phyloP scores from a whole-genome alignment of 2,113 vertebrate species.

The Phrynosoma platyrhinos region DNA sequence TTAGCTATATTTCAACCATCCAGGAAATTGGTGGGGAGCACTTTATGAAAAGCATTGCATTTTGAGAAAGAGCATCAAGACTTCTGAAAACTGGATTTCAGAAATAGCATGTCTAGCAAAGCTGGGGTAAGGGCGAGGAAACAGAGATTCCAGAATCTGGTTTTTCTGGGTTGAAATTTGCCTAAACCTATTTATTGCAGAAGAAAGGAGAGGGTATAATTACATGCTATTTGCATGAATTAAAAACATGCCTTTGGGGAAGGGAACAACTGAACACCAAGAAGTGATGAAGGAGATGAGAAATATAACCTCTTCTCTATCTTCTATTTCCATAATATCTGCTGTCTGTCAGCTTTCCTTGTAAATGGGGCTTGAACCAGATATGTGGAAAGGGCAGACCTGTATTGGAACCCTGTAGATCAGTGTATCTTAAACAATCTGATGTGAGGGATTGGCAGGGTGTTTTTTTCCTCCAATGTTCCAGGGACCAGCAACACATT shows the following conservation, averaged over 20 bases:
- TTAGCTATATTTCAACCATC: constrained; percentile 33
- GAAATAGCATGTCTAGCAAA: neutral
- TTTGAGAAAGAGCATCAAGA: neutral
- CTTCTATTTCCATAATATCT: neutral
- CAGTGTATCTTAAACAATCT: too few relatives aligned
- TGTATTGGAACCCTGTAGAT: neutral
- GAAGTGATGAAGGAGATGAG: neutral
- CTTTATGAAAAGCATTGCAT: constrained; percentile 29
- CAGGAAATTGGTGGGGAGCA: neutral
- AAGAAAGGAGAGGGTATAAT: too few relatives aligned
- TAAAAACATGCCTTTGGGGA: too few relatives aligned
- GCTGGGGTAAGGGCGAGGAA: neutral
- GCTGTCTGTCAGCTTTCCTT: neutral
- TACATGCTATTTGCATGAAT: too few relatives aligned
- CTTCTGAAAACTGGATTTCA: neutral
- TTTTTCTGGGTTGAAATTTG: neutral
- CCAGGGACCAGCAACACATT: too few relatives aligned
- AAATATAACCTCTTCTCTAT: neutral
- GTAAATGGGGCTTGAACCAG: neutral
- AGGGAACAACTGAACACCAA: neutral
- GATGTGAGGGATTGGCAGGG: too few relatives aligned
- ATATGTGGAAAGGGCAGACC: neutral
- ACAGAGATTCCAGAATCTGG: too few relatives aligned
- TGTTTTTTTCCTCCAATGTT: too few relatives aligned
- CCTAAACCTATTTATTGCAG: neutral